Evolutionary conservation across 2,113 vertebrate genomes (phyloP).

Genomic region (Rhineura floridana): DNA sequence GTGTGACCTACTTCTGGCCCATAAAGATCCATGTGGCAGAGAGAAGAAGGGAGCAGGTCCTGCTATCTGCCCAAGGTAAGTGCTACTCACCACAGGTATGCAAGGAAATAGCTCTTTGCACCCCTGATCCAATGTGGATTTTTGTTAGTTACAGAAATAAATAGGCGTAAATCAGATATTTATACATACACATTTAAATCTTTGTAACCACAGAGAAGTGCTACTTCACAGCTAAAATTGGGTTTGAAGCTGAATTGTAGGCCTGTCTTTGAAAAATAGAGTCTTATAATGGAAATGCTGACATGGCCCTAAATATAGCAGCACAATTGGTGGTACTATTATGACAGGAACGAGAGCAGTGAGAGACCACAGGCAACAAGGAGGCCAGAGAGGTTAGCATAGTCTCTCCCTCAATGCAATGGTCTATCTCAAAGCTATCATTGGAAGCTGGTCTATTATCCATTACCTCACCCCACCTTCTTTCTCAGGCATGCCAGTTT

Average conservation of each 20-base stretch:
- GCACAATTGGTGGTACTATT: slow-evolving; percentile 8
- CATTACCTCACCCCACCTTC: background rate
- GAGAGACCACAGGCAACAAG: background rate
- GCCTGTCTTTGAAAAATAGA: background rate
- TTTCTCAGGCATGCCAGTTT: background rate
- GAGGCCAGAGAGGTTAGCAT: background rate
- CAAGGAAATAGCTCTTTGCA: background rate
- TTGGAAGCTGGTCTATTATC: background rate
- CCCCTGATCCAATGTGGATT: background rate
- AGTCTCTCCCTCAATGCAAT: background rate
- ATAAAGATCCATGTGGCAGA: background rate
- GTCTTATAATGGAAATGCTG: slow-evolving; percentile 22
- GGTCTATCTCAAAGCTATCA: background rate
- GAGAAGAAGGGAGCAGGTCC: background rate
- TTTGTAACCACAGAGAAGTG: background rate
- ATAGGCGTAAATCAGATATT: background rate
- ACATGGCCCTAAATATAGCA: slow-evolving; percentile 10
- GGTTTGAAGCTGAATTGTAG: background rate
- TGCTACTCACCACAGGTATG: background rate
- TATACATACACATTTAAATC: background rate
- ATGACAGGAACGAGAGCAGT: background rate
- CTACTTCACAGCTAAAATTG: background rate
- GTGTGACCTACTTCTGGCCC: background rate
- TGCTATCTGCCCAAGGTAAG: background rate
- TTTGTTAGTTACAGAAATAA: background rate